A percentile compares a stretch with the other conserved stretches of the same genome.
These are phyloP conservation scores for Abrostola tripartita DNA, from an alignment of 2,888 invertebrate species.

Conservation along the genomic window DNA sequence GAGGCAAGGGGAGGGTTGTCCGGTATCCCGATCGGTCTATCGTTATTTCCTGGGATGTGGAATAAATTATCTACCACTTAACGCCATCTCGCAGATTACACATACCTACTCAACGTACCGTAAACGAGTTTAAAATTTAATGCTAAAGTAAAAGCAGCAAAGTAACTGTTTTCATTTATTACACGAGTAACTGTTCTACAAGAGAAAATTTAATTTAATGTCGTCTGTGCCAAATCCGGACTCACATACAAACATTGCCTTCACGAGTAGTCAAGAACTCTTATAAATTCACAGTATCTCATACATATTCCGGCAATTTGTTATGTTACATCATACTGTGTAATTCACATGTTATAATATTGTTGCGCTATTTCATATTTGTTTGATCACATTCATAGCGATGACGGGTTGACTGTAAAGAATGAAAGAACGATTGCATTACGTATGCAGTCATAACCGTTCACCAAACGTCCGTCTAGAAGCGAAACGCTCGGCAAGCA, in stretches of 20 bases:
- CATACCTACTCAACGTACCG: constrained; percentile 46
- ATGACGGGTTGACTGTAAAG: constrained; percentile 41
- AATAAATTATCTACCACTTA: constrained; percentile 85
- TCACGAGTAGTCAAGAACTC: constrained; percentile 29
- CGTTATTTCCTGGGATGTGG: constrained; percentile 78
- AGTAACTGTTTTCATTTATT: constrained; percentile 29
- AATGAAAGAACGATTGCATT: constrained; percentile 30
- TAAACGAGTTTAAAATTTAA: constrained; percentile 48
- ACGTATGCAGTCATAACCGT: constrained; percentile 34
- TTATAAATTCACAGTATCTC: constrained; percentile 8
- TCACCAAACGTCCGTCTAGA: constrained; percentile 50
- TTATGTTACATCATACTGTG: constrained; percentile 26
- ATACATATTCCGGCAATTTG: constrained; percentile 13
- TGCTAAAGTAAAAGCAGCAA: constrained; percentile 29
- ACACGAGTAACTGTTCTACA: constrained; percentile 21
- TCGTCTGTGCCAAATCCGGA: constrained; percentile 4
- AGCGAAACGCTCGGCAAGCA: constrained; percentile 75
- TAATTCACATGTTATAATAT: constrained; percentile 20
- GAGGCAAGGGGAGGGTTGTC: constrained; percentile 62
- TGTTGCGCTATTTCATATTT: constrained; percentile 25
- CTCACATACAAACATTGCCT: constrained; percentile 14
- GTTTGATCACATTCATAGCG: constrained; percentile 33
- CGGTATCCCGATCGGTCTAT: constrained; percentile 76
- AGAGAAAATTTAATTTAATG: constrained; percentile 25
- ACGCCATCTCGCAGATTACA: constrained; percentile 71